These are phyloP conservation scores for Ditylenchus weischeri DNA, from an alignment of 2,888 invertebrate species.

Conservation along the genomic window DNA sequence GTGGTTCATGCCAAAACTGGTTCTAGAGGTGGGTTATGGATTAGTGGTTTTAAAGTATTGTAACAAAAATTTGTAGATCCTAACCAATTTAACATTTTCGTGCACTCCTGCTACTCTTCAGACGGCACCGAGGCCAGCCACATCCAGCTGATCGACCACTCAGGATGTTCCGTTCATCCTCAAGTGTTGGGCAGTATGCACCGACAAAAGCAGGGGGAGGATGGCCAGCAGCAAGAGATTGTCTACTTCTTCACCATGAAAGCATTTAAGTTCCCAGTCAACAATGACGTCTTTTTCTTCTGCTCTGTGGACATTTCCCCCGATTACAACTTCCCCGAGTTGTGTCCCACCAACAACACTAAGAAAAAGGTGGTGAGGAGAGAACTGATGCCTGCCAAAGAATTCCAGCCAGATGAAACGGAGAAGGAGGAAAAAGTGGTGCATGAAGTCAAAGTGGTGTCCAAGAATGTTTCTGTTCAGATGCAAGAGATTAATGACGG, in stretches of 20 bases:
- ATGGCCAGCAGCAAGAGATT: conserved; percentile 20
- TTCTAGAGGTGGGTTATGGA: not conserved
- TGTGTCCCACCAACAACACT: conserved; percentile 19
- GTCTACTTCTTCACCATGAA: conserved; percentile 33
- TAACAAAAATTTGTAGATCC: conserved; percentile 33
- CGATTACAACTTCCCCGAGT: conserved; percentile 43
- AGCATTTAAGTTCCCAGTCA: conserved; percentile 54
- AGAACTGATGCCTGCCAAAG: conserved; percentile 1
- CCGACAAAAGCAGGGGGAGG: not conserved
- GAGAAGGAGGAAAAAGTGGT: not conserved
- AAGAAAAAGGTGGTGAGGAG: not conserved
- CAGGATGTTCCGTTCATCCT: conserved; percentile 45
- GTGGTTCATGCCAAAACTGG: conserved; percentile 43
- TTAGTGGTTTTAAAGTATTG: too few species aligned
- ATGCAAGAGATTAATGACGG: not conserved
- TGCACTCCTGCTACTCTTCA: conserved; percentile 55
- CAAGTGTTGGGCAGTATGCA: conserved; percentile 48
- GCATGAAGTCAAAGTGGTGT: conserved; percentile 7
- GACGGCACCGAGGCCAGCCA: conserved; percentile 19
- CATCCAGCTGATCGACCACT: conserved; percentile 14
- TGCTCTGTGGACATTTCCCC: conserved; percentile 57
- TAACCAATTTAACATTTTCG: conserved; percentile 54
- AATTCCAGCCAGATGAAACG: not conserved
- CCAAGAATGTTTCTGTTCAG: conserved; percentile 4
- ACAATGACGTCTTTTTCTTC: conserved; percentile 57